Percentiles rank a stretch among this genome's conserved stretches.
Conservation (phyloP, 2,113 vertebrate genomes). For the Melospiza melodia region DNA sequence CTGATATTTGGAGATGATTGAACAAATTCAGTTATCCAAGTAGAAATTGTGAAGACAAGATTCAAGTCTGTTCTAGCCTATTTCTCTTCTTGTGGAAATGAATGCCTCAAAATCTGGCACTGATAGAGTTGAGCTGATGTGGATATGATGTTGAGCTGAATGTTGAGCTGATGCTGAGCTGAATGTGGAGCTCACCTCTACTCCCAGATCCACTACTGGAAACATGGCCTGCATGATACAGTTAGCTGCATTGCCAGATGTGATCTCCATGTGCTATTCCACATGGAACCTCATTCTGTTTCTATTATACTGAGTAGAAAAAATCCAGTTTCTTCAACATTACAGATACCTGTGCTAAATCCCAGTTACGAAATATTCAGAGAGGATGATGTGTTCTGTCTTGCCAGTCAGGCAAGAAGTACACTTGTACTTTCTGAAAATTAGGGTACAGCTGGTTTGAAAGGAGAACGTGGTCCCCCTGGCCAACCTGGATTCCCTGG, state of each 20-base stretch:
- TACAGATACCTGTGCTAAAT: neutral
- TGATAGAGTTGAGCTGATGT: neutral
- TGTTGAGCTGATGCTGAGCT: no score
- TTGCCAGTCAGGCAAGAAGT: neutral
- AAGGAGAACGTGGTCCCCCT: slow-evolving; percentile 88
- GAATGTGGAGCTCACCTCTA: neutral
- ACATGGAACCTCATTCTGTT: neutral
- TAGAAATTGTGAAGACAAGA: neutral
- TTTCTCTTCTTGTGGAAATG: neutral
- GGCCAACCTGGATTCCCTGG: slow-evolving; percentile 84
- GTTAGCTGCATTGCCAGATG: neutral
- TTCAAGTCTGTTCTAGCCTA: neutral
- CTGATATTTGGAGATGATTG: neutral
- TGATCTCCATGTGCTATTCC: neutral
- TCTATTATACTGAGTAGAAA: neutral
- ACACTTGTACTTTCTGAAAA: neutral
- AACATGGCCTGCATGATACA: neutral
- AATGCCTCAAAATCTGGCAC: neutral
- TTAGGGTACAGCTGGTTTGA: slow-evolving; percentile 86
- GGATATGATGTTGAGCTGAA: neutral
- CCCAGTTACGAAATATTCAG: neutral
- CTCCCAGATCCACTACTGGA: neutral
- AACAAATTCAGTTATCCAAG: neutral
- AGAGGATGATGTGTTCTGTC: neutral
- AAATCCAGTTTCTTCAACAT: neutral